Percentiles rank a stretch among this genome's conserved stretches.
These are phyloP conservation scores for Dasypus novemcinctus DNA, from an alignment of 2,113 vertebrate genomes.

Conservation along the genomic window DNA sequence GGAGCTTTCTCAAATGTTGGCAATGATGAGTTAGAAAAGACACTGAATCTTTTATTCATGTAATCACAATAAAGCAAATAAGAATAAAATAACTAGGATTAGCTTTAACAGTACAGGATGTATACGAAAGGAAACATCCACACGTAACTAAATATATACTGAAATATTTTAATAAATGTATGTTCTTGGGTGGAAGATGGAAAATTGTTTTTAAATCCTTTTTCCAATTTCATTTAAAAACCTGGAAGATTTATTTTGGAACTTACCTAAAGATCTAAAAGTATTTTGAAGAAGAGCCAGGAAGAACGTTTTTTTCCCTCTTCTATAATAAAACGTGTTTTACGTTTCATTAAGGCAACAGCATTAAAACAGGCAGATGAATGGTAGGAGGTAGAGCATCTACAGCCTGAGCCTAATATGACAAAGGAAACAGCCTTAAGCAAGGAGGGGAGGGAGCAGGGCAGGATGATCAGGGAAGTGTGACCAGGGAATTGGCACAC, in stretches of 20 bases:
- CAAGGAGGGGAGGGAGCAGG: not conserved
- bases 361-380: not conserved
- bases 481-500: not conserved
- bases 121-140: not conserved
- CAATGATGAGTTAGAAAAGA: not conserved
- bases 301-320: not conserved
- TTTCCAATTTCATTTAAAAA: constrained; percentile 34
- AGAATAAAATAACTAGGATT: not conserved
- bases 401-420: not conserved
- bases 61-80: not conserved
- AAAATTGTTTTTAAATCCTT: constrained; percentile 24
- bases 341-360: not conserved
- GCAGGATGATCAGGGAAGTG: not conserved
- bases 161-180: constrained; percentile 11
- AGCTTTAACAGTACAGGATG: not conserved
- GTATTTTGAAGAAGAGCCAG: not conserved
- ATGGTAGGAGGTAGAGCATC: no score
- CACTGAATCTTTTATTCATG: not conserved
- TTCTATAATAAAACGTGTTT: not conserved
- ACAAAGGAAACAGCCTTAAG: not conserved
- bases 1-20: not conserved
- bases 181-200: not conserved
- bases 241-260: not conserved
- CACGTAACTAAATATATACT: constrained; percentile 4
- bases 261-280: constrained; percentile 5